Evolutionary conservation across 2,113 vertebrate species (phyloP), one percentile per base, ranked within the genome.

Genomic region (Platichthys flesus): DNA sequence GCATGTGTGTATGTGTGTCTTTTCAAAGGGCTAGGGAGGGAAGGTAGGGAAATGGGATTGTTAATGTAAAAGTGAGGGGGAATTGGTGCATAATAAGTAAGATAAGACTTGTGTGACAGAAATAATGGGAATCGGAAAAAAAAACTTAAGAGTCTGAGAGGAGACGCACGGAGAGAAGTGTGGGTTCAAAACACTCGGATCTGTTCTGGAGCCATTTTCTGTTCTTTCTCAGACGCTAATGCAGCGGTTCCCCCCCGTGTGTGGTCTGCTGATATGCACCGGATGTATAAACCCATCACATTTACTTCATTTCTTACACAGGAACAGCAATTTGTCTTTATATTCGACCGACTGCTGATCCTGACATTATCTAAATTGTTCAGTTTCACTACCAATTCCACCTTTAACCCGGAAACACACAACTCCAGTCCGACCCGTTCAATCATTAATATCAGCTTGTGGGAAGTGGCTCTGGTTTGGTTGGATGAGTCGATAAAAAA

Each of bases 41-140:
- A 9, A 28, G 55, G 57, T n/a, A 52, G 56, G 66, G 40, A 79
- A 58, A 63, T 59, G n/a, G 63, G 67, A 70, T 23, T 64, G 42
- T 37, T 55, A 67, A 83, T 26, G 72, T 66, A 31, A 57, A 59
- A 45, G n/a, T 18, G 26, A 60, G 24, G 21, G 21, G 42, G 57
- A 23, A 71, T 66, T 51, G 61, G 58, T 54, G 58, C 55, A 70
- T 69, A 65, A 63, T 57, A 14, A 54, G 37, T 23, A 20, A 61
- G 66, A 65, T 67, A 62, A 61, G 64, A 63, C 49, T 49, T 54
- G 68, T 51, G 45, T 59, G 47, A 45, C 9, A 71, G 21, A 59
- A 51, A 72, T 58, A 56, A 74, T 28, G n/a, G 49, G 65, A 47
- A 60, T 24, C 31, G 31, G 40, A n/a, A 37, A 24, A 26, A 24